phyloP scores from a whole-genome alignment of 2,797 vertebrate genomes.

The Ammospiza maritima region DNA sequence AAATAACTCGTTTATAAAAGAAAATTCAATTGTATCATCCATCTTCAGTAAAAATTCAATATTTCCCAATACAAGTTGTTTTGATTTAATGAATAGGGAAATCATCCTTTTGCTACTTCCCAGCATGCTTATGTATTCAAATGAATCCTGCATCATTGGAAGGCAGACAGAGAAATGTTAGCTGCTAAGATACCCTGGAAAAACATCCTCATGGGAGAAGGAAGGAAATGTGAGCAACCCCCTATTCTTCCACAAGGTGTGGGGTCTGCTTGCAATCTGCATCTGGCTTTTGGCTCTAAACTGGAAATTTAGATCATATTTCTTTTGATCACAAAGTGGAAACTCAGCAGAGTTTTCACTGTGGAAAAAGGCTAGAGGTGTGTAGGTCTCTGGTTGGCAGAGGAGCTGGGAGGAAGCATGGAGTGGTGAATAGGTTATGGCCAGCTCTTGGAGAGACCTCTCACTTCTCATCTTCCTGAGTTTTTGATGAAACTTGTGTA shows the following conservation, averaged over 20 bases:
- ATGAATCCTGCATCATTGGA: background rate
- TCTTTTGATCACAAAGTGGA: background rate
- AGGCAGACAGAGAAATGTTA: background rate
- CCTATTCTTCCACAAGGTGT: background rate
- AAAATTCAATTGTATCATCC: conserved; percentile 36
- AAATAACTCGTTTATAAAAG: conserved; percentile 68
- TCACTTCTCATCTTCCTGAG: background rate
- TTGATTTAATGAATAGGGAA: conserved; percentile 61
- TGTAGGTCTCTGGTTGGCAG: background rate
- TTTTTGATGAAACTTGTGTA: background rate
- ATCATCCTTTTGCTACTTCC: background rate
- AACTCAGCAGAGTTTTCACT: background rate
- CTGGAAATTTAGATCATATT: background rate
- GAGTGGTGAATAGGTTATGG: background rate
- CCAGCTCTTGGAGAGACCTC: background rate
- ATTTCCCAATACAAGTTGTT: conserved; percentile 11
- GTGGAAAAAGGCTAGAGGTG: background rate
- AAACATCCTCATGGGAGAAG: background rate
- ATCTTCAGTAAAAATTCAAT: conserved; percentile 70
- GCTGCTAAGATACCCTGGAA: background rate
- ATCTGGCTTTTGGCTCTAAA: background rate
- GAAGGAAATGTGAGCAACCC: background rate
- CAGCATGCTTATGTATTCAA: conserved; percentile 1
- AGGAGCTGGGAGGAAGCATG: background rate
- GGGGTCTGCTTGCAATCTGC: background rate